phyloP scores from a whole-genome alignment of 2,888 invertebrate genomes.

The Lysandra coridon region DNA sequence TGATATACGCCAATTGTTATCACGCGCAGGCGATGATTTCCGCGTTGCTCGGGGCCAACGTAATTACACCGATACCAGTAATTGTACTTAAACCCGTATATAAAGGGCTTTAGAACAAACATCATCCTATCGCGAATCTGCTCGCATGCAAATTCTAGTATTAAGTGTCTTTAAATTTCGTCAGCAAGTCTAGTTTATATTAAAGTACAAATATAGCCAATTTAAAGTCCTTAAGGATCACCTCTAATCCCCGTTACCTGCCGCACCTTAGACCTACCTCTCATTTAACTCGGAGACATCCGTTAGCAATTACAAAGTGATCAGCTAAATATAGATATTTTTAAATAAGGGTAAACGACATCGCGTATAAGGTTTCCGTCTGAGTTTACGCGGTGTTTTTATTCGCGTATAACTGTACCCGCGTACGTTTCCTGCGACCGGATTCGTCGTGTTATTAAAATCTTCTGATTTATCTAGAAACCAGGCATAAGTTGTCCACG shows the following conservation, averaged over 20 bases:
- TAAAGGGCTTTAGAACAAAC: background rate
- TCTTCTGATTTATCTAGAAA: conserved; percentile 16
- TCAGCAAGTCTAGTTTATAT: background rate
- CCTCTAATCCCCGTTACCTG: background rate
- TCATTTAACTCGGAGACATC: background rate
- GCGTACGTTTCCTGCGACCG: conserved; percentile 15
- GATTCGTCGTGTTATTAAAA: background rate
- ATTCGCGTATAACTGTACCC: background rate
- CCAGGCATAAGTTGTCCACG: conserved; percentile 10
- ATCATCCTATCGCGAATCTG: background rate
- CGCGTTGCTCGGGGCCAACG: conserved; percentile 67
- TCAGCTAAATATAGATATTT: conserved; percentile 10
- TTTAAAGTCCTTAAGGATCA: background rate
- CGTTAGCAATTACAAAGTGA: conserved; percentile 16
- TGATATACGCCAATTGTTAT: conserved; percentile 72
- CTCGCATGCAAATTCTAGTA: background rate
- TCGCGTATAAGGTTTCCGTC: conserved; percentile 1
- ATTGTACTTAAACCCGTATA: background rate
- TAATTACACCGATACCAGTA: conserved; percentile 44
- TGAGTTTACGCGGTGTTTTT: background rate
- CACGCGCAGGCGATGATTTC: conserved; percentile 65
- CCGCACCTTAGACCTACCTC: background rate
- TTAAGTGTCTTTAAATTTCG: background rate
- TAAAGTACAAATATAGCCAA: background rate
- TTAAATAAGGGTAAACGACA: conserved; percentile 10